Base-by-base conservation (phyloP, 2,113 vertebrate species). In the Edolisoma coerulescens region DNA sequence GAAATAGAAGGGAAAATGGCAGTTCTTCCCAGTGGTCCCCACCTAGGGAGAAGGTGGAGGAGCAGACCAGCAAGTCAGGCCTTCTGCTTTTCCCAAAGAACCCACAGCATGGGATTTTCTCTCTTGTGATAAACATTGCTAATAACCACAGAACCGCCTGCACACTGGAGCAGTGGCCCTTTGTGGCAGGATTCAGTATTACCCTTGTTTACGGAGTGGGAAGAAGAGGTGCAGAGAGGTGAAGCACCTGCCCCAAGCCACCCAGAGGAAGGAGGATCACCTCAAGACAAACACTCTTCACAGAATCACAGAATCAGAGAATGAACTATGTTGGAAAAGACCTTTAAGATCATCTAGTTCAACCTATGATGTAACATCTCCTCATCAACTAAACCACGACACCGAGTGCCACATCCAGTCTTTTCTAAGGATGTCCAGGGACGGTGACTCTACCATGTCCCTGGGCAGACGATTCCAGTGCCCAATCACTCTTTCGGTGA, bases 151-250 rank as follows among this genome's bases (percentile, higher is more conserved):
- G 49, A 74, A 75, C 27, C 0, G 0, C 14, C n/a, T 64, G 8
- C 11, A 57, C 33, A 13, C 5, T 64, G 26, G 6, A 57, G 14
- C 2, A 1, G 26, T 28, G 44, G 14, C 15, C 47, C 14, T 24
- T 83, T 42, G 14, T 13, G 23, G 30, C 59, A 74, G 32, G 11
- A 39, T 28, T 64, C 19, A 30, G 24, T 0, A 1, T 35, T 42
- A 33, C 11, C 9, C 1, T 30, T 42, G 11, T 24, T 86, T 69
- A 47, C 0, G 0, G 41, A 54, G 5, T 1, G 0, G 57, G 35
- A 80, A 57, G 54, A 44, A 42, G 18, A 57, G 22, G 11, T 20
- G 17, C 7, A 37, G 28, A 39, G 28, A 67, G 4, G 8, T 6
- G 10, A 69, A 64, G 7, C 3, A 11, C 20, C 26, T 64, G 19